Base-by-base conservation (phyloP, 2,797 vertebrate species). In the Sebastes dallii region DNA sequence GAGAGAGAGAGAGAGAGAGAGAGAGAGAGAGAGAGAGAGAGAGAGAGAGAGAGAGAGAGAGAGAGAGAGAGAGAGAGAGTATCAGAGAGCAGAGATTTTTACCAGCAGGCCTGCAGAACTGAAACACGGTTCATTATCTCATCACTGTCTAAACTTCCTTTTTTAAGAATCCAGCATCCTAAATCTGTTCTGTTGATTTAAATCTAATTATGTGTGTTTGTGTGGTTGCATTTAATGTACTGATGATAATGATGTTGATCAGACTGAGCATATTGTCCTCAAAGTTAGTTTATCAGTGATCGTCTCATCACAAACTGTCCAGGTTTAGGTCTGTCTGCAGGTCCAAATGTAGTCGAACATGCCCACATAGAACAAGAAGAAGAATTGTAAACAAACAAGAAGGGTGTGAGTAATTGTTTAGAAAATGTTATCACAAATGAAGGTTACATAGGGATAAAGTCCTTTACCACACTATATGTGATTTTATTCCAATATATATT, bases 61-160 rank as follows among this genome's bases (percentile, higher is more conserved):
- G 27, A 27, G n/a, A 20, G 13, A 36, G 62, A 13, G 66, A 20
- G 46, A 50, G 46, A 14, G 16, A 34, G 46, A 14, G 25, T 52
- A 16, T 66, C 32, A 36, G 34, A 74, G 59, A 79, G 64, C 66
- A 46, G 54, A 56, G 46, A 11, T 64, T 86, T 70, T 58, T 77
- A 69, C 50, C 52, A 42, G 29, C 6, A 13, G 32, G 42, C 82
- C 59, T 52, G 55, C 55, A 50, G 78, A 75, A 54, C 14, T 65
- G 27, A 72, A 59, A 69, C 55, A 8, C 18, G 32, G 8, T 75
- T 81, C 18, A 42, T 75, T 59, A 68, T 78, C 50, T 78, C 75
- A 81, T 78, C 80, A 52, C 58, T 66, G 55, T 77, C 50, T 55
- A n/a, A 67, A 78, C 50, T 8, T 36, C 22, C 14, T 7, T 56